Conservation (phyloP, 2,113 vertebrate genomes). For the Alces alces region DNA sequence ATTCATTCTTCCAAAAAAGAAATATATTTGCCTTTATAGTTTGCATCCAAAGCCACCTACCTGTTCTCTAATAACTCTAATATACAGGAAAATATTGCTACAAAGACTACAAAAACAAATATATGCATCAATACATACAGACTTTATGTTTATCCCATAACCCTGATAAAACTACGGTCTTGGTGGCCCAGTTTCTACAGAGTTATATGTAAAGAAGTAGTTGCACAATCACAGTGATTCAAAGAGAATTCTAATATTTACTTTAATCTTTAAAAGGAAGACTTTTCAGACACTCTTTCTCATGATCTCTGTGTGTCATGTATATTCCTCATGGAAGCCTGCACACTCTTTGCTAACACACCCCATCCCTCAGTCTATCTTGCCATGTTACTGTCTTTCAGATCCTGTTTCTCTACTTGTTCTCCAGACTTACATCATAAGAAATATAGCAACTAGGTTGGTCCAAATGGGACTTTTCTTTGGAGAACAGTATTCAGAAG, state of each 20-base stretch:
- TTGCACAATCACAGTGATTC: background rate
- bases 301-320: background rate
- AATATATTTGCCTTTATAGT: background rate
- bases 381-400: background rate
- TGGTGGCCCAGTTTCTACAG: background rate
- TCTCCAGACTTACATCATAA: background rate
- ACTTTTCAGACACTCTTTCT: background rate
- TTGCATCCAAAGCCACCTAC: background rate
- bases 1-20: background rate
- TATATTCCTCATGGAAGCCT: rapidly evolving
- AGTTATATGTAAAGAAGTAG: background rate
- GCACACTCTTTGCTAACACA: background rate
- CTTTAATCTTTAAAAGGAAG: background rate
- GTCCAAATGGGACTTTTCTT: background rate
- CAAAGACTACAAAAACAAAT: too few relatives aligned
- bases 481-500: background rate
- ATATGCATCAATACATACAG: background rate
- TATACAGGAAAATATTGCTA: background rate
- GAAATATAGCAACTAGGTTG: background rate
- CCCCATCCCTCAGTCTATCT: background rate
- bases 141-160: background rate
- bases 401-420: background rate
- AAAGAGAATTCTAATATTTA: background rate
- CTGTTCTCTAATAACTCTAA: background rate
- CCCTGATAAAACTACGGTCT: background rate